These are phyloP conservation scores for Vespertilio murinus DNA, from an alignment of 2,797 vertebrate species.

Conservation along the genomic window DNA sequence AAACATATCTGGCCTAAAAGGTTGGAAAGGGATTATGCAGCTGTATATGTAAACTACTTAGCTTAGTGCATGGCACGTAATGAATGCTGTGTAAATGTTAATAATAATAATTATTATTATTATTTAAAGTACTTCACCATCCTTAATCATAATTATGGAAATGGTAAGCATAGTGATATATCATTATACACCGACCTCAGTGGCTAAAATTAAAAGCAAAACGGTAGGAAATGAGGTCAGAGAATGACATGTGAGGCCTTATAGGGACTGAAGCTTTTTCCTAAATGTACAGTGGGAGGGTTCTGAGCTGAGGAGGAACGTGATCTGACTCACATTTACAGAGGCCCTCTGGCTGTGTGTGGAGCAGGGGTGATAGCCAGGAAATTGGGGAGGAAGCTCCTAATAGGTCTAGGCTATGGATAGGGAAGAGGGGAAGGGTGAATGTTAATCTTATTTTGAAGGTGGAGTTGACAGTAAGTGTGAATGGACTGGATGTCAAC, in stretches of 20 bases:
- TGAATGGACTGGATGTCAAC: background rate
- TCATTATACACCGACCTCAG: background rate
- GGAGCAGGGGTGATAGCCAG: background rate
- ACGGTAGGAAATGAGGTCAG: background rate
- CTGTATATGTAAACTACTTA: background rate
- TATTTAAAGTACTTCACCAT: background rate
- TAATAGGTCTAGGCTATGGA: background rate
- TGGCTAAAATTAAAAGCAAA: background rate
- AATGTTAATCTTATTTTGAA: background rate
- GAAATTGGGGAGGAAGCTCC: background rate
- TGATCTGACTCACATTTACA: background rate
- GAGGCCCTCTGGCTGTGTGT: background rate
- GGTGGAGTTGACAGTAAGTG: background rate
- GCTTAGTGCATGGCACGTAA: background rate
- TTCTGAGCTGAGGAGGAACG: background rate
- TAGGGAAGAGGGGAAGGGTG: background rate
- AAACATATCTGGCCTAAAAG: background rate
- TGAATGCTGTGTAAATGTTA: background rate
- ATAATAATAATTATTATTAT: background rate
- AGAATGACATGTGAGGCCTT: background rate
- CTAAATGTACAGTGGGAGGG: background rate
- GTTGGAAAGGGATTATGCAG: background rate
- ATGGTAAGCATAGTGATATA: background rate
- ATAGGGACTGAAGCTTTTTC: background rate
- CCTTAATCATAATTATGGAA: slow-evolving; percentile 7